phyloP scores from a whole-genome alignment of 2,797 vertebrate species.

The Lindbergichthys nudifrons region DNA sequence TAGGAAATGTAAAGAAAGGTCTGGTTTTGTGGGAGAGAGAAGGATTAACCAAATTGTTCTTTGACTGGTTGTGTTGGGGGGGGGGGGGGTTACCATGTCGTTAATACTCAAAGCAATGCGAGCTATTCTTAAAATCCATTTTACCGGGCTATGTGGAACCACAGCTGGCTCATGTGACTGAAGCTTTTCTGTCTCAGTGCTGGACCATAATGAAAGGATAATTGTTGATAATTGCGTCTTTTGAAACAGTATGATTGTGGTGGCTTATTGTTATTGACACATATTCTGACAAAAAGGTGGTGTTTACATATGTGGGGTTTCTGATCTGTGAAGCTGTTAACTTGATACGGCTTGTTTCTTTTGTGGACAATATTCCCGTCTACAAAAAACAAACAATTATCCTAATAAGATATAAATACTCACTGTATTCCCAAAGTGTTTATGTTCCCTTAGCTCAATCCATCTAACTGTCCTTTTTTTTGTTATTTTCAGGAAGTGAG shows the following conservation, averaged over 20 bases:
- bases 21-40: not conserved
- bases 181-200: not conserved
- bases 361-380: no score
- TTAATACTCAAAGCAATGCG: slow-evolving; percentile 35
- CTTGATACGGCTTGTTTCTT: no score
- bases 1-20: not conserved
- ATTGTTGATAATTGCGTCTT: no score
- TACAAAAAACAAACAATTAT: no score
- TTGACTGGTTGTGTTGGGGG: not conserved
- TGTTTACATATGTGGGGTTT: no score
- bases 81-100: not conserved
- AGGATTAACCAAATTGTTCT: not conserved
- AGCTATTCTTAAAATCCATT: slow-evolving; percentile 9
- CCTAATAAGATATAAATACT: no score
- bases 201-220: not conserved
- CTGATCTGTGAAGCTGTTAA: no score
- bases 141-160: not conserved
- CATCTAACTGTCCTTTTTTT: not conserved
- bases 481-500: slow-evolving; percentile 86
- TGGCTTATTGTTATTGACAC: no score
- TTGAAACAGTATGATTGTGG: no score
- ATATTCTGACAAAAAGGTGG: no score
- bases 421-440: no score
- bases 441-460: no score
- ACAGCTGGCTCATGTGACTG: slow-evolving; percentile 36